phyloP scores from a whole-genome alignment of 2,797 vertebrate genomes.

The Alectoris magna region DNA sequence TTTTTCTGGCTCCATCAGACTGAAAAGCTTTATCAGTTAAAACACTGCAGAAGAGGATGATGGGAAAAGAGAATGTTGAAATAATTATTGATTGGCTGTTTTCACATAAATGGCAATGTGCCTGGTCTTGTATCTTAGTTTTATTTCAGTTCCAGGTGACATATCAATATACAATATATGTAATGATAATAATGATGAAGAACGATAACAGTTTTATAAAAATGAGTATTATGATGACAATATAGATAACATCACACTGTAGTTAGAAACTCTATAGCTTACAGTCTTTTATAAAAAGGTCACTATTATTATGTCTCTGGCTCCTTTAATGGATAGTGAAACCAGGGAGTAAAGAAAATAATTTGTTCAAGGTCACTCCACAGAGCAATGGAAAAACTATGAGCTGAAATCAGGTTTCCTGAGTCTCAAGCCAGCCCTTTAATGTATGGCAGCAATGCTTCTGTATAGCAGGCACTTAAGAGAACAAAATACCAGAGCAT shows the following conservation, averaged over 20 bases:
- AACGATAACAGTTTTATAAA: not conserved
- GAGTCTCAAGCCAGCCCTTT: not conserved
- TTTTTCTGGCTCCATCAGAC: conserved; percentile 36
- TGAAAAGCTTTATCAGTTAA: conserved; percentile 41
- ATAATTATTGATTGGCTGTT: not conserved
- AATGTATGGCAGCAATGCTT: not conserved
- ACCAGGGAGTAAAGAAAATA: not conserved
- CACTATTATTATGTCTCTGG: not conserved
- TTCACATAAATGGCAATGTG: not conserved
- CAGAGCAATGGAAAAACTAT: not conserved
- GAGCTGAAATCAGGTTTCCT: conserved; percentile 1
- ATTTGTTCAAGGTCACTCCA: conserved; percentile 40
- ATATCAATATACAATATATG: not conserved
- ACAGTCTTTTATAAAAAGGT: not conserved
- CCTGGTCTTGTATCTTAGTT: not conserved
- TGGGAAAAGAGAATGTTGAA: not conserved
- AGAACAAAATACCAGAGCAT: not conserved
- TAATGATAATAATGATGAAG: not conserved
- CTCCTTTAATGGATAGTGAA: not conserved
- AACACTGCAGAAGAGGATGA: not conserved
- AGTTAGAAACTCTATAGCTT: not conserved
- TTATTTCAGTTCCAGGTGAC: not conserved
- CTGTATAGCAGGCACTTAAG: not conserved
- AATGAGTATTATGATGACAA: not conserved
- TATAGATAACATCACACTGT: not conserved